Percentiles rank a stretch among this genome's conserved stretches.
phyloP scores from a whole-genome alignment of 2,797 vertebrate genomes.

The Acanthis flammea region DNA sequence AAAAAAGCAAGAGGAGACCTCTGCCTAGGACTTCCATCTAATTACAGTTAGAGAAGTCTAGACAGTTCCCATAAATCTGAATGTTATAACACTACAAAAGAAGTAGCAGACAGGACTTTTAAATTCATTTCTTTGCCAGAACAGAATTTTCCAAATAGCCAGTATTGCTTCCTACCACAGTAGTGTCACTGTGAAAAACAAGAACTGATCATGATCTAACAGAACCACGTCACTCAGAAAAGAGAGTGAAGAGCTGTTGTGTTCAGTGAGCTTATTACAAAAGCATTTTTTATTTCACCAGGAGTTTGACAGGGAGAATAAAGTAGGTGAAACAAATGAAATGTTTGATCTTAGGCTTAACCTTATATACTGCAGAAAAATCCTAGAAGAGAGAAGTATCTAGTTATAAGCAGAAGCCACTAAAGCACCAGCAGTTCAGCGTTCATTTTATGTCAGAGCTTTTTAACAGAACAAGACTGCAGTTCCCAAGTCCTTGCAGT shows the following conservation, averaged over 20 bases:
- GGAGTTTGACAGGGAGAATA: background rate
- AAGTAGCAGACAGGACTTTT: background rate
- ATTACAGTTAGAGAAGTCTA: slow-evolving; percentile 13
- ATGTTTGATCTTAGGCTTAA: slow-evolving; percentile 9
- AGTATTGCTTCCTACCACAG: background rate
- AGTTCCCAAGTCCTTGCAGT: background rate
- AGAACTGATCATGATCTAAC: background rate
- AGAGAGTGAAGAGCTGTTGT: background rate
- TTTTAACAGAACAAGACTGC: background rate
- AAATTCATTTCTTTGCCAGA: background rate
- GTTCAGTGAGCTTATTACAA: slow-evolving; percentile 24
- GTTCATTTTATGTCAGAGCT: background rate
- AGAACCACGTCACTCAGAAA: background rate
- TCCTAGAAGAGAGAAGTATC: background rate
- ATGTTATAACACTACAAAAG: background rate
- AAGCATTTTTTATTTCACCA: background rate
- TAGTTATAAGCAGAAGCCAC: background rate
- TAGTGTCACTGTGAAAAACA: background rate
- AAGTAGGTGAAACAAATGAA: slow-evolving; percentile 26
- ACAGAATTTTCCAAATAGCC: slow-evolving; percentile 10
- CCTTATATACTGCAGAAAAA: background rate
- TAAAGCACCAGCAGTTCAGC: background rate
- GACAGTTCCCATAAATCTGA: slow-evolving; percentile 48
- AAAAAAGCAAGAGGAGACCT: background rate
- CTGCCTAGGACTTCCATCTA: background rate